A percentile compares a stretch with the other conserved stretches of the same genome.
Conservation (phyloP, 2,797 vertebrate species). For the Macrochelys suwanniensis region DNA sequence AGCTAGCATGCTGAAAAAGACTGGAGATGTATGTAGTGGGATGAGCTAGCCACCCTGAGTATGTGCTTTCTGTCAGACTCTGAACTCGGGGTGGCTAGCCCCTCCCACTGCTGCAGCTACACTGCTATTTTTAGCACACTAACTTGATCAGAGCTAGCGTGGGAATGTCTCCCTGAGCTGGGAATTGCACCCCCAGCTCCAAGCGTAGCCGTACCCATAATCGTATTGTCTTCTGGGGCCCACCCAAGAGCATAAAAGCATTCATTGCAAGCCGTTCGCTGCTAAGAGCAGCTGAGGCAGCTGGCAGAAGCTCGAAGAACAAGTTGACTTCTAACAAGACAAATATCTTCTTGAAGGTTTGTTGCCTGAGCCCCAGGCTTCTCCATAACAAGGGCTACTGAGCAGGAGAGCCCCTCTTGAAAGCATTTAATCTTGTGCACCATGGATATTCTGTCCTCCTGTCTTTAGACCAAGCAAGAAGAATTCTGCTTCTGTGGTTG, state of each 20-base stretch:
- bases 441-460: neutral
- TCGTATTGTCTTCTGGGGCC: too few relatives aligned
- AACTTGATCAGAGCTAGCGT: neutral
- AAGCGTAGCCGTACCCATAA: neutral
- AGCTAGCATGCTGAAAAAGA: neutral
- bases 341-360: too few relatives aligned
- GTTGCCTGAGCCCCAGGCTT: neutral
- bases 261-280: neutral
- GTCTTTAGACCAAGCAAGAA: neutral
- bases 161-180: neutral
- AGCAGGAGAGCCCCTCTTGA: neutral
- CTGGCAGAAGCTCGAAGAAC: neutral
- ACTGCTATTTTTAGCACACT: neutral
- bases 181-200: neutral
- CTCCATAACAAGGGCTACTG: neutral
- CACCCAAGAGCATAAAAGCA: too few relatives aligned
- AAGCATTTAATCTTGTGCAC: neutral
- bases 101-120: neutral
- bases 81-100: neutral
- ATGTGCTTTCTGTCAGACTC: neutral
- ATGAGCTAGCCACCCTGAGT: neutral
- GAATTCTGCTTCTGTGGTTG: neutral
- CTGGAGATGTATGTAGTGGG: too few relatives aligned
- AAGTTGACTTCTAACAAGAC: too few relatives aligned
- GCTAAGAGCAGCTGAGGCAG: accelerated